Evolutionary conservation across 37 sponge, comb jelly and placozoan genomes (phyloP), one percentile per base, ranked within the genome.

Genomic region (Aplysina aerophoba): DNA sequence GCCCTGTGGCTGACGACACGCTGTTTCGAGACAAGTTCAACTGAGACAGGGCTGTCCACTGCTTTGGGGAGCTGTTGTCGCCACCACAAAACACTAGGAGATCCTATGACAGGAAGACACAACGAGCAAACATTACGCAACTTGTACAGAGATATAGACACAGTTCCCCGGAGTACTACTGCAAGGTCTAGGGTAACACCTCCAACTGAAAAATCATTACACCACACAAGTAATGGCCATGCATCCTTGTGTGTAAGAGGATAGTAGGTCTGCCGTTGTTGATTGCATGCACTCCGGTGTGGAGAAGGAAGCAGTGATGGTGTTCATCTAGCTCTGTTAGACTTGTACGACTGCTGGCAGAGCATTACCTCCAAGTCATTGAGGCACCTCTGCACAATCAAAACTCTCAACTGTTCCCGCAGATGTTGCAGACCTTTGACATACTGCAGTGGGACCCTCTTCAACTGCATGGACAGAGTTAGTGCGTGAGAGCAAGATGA

Each of bases 341-440:
- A n/a, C n/a, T n/a, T n/a, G n/a, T n/a, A n/a, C n/a, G n/a, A n/a
- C n/a, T n/a, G n/a, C n/a, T n/a, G n/a, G n/a, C 15, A 55, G 31
- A 55, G 13, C 15, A 77, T 71, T 37, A 86, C 87, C 80, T 86
- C 81, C 13, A 86, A 20, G 41, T 62, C 58, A 81, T 81, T 87
- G 15, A 92, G 66, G 39, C 85, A 93, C 17, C 90, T 67, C 67
- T 93, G 84, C 20, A 93, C 84, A 4, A 87, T 64, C 33, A 93
- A 56, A 0, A 38, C 65, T 44, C 68, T 84, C 30, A 93, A 83
- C 83, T 93, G 93, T 14, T 85, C 58, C 20, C 90, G 79, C 37
- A 93, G 83, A 27, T 64, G 63, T 68, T 89, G 85, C 53, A 93
- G 90, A 35, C 88, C 88, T 31, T 65, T 81, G 0, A 93, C 38